Conservation (phyloP, 2,888 invertebrate species). For the Dynastes hyllus region DNA sequence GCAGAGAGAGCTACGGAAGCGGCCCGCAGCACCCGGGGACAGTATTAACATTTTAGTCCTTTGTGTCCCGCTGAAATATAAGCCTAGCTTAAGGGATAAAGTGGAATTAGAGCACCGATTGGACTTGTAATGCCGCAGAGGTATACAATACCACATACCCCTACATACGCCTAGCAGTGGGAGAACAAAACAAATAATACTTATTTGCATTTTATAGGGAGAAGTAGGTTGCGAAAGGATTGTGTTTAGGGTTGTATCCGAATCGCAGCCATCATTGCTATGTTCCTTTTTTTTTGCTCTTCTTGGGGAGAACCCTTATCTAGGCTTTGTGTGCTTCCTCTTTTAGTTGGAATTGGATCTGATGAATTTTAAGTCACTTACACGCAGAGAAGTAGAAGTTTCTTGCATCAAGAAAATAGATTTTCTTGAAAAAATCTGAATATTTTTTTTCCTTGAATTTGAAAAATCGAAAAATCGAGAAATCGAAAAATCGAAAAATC, state of each 20-base stretch:
- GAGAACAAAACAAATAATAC: slow-evolving; percentile 61
- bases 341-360: too few species aligned
- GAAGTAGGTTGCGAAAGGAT: slow-evolving; percentile 11
- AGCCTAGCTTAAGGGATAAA: slow-evolving; percentile 64
- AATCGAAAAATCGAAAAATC: too few species aligned
- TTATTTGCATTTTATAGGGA: slow-evolving; percentile 61
- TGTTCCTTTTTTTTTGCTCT: too few species aligned
- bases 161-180: background rate
- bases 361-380: too few species aligned
- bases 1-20: background rate
- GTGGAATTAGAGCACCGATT: slow-evolving; percentile 65
- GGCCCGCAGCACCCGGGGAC: slow-evolving; percentile 42
- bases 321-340: too few species aligned
- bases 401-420: too few species aligned
- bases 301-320: too few species aligned
- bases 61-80: slow-evolving; percentile 64
- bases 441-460: too few species aligned
- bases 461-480: too few species aligned
- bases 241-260: background rate
- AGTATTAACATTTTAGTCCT: slow-evolving; percentile 65
- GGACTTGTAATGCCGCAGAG: slow-evolving; percentile 59
- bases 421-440: too few species aligned
- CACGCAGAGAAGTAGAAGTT: too few species aligned
- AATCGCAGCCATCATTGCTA: too few species aligned
- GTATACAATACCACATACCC: background rate